Evolutionary conservation across 2,888 invertebrate genomes (phyloP), one percentile per base, ranked within the genome.

Genomic region (Agrochola lota): DNA sequence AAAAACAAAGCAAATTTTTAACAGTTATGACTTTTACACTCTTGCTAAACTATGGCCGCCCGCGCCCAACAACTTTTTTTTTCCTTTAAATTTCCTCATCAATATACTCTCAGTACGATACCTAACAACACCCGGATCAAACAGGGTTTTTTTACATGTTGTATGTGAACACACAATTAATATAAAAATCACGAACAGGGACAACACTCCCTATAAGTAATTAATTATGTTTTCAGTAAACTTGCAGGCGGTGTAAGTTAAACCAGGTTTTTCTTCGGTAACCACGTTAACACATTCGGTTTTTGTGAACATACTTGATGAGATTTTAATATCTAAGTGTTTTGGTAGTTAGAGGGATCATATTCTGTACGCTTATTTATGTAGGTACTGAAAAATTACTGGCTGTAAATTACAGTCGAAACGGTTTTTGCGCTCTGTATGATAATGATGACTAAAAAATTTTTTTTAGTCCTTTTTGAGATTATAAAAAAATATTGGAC

Each of bases 251-350:
- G 17, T 60, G 43, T 52, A 30, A 40, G 26, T 20, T 80, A 72
- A 26, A 35, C 20, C 17, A 9, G n/a, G 62, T 77, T 77, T 83
- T 68, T 57, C 62, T 35, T 5, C n/a, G 5, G 49, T 30, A 30
- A 43, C 26, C 17, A 11, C 68, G 9, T 52, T 52, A 57, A 67
- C 60, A 52, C 46, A 35, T 35, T 35, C 43, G 59, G 59, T 81
- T 77, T 71, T 68, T 80, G 70, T 59, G 26, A 20, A 52, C 40
- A 30, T 35, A n/a, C 30, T 55, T 83, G 59, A 83, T 78, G 78
- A 69, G 68, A 69, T 64, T 83, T 83, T 81, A 81, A 81, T 83
- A 71, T 78, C 35, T 78, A 7, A 59, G 35, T 64, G 64, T 69
- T 76, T 69, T 55, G 77, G 63, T 46, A 76, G 68, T 80, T 82